phyloP scores from a whole-genome alignment of 2,888 invertebrate genomes.

The Cremastinae sp. region DNA sequence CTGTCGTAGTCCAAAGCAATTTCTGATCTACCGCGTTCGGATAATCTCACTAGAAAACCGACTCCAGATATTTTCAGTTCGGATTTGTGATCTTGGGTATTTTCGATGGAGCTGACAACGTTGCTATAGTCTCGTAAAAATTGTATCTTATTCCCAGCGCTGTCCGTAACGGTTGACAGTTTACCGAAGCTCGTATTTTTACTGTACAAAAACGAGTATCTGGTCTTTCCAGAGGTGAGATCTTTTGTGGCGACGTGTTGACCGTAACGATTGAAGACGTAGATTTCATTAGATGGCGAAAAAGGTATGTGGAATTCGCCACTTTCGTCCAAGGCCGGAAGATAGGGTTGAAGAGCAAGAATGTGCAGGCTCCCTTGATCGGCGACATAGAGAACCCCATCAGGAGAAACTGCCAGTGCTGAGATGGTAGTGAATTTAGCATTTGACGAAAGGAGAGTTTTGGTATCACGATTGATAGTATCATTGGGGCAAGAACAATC shows the following conservation, averaged over 20 bases:
- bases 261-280: slow-evolving; percentile 97
- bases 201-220: slow-evolving; percentile 97
- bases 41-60: slow-evolving; percentile 93
- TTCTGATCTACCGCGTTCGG: slow-evolving; percentile 93
- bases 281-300: slow-evolving; percentile 95
- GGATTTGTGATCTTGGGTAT: slow-evolving; percentile 95
- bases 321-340: slow-evolving; percentile 92
- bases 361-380: slow-evolving; percentile 96
- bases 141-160: slow-evolving; percentile 95
- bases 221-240: slow-evolving; percentile 95
- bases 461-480: slow-evolving; percentile 86
- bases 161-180: slow-evolving; percentile 95
- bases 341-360: slow-evolving; percentile 91
- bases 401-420: slow-evolving; percentile 95
- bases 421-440: slow-evolving; percentile 94
- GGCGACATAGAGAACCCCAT: slow-evolving; percentile 97
- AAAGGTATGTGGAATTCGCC: slow-evolving; percentile 96
- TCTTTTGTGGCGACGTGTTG: slow-evolving; percentile 98
- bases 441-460: slow-evolving; percentile 93
- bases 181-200: slow-evolving; percentile 98
- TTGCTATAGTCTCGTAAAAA: slow-evolving; percentile 95
- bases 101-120: slow-evolving; percentile 95
- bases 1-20: slow-evolving; percentile 95
- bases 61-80: slow-evolving; percentile 96
- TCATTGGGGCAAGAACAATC: slow-evolving; percentile 84